Evolutionary conservation across 2,113 vertebrate genomes (phyloP).

Genomic region (Mugil cephalus): DNA sequence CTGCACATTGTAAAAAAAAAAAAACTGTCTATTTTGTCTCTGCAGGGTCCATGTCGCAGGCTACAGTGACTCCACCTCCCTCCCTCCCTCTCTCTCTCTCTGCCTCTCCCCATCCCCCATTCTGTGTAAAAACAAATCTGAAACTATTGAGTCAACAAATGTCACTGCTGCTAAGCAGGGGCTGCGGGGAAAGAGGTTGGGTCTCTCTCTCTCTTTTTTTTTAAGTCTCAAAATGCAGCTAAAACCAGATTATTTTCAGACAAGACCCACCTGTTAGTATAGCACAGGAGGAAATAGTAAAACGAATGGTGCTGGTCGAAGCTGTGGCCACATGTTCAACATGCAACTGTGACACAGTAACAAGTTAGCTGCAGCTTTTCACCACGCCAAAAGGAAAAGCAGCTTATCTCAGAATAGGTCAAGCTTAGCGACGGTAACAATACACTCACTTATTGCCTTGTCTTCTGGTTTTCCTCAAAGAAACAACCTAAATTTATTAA

Average conservation of each 20-base stretch:
- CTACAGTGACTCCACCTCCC: conserved; percentile 66
- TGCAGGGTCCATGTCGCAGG: conserved; percentile 50
- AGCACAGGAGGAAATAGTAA: conserved; percentile 45
- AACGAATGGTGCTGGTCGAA: conserved; percentile 8
- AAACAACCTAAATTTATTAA: too few species aligned
- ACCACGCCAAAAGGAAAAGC: neutral
- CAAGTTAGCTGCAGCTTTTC: neutral
- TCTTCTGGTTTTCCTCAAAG: neutral
- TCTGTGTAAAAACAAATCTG: conserved; percentile 84
- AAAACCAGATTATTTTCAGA: conserved; percentile 82
- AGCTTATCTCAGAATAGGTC: conserved; percentile 6
- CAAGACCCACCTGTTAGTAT: conserved; percentile 82
- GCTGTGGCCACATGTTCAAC: neutral
- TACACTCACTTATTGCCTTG: neutral
- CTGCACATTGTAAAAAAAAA: conserved; percentile 15
- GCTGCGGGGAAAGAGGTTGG: conserved; percentile 75
- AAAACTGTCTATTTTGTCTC: conserved; percentile 57
- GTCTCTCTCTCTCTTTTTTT: conserved; percentile 77
- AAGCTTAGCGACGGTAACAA: neutral
- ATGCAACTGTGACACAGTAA: neutral
- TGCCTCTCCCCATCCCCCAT: conserved; percentile 77
- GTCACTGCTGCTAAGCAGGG: conserved; percentile 75
- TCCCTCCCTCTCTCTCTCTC: conserved; percentile 2
- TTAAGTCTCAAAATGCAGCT: conserved; percentile 77
- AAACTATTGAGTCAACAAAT: conserved; percentile 87